Conservation (phyloP, 1,140 invertebrate genomes). For the Eriosoma lanigerum region DNA sequence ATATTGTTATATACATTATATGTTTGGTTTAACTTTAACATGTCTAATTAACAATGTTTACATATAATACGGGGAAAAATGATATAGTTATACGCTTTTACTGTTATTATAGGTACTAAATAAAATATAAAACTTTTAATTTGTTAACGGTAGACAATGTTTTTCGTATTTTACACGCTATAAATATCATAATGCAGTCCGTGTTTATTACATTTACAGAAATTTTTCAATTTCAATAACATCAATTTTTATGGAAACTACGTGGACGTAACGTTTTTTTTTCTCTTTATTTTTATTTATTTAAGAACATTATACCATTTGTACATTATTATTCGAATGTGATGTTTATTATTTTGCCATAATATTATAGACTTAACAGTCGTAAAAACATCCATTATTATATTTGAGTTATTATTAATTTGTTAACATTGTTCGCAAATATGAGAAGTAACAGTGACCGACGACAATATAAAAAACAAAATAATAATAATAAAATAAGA, state of each 20-base stretch:
- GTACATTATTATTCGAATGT: too few relatives aligned
- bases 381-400: constrained; percentile 27
- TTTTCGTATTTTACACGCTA: constrained; percentile 1
- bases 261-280: background rate
- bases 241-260: constrained; percentile 5
- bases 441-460: background rate
- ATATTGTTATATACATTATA: too few relatives aligned
- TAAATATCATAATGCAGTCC: background rate
- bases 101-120: background rate
- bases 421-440: constrained; percentile 18
- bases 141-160: constrained; percentile 10
- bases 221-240: constrained; percentile 14
- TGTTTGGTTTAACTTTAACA: too few relatives aligned
- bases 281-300: background rate
- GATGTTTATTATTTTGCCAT: background rate
- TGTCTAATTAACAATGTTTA: background rate
- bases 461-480: background rate
- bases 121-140: constrained; percentile 3
- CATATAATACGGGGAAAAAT: background rate
- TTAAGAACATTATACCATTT: background rate
- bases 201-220: background rate
- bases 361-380: background rate
- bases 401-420: constrained; percentile 2
- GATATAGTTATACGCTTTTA: background rate
- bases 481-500: background rate